Evolutionary conservation across 1,140 invertebrate genomes (phyloP).

Genomic region (Trissolcus basalis): DNA sequence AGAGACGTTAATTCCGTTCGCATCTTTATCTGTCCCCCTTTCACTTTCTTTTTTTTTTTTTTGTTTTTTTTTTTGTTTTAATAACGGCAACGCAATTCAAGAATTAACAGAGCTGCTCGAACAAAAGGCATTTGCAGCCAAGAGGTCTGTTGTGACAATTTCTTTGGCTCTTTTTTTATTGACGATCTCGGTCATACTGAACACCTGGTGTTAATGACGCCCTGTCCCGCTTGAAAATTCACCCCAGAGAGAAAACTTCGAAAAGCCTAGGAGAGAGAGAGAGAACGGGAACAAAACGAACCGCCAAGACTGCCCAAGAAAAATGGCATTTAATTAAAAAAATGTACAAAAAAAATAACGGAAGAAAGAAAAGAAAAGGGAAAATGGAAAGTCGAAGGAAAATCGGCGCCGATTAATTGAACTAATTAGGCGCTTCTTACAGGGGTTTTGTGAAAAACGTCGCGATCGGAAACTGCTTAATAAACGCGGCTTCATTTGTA

Average conservation of each 20-base stretch:
- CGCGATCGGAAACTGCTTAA: not conserved
- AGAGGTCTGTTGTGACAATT: constrained; percentile 37
- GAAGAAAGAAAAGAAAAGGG: not conserved
- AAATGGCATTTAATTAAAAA: not conserved
- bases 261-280: not conserved
- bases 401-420: too few relatives aligned
- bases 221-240: constrained; percentile 41
- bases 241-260: constrained; percentile 6
- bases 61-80: constrained; percentile 14
- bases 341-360: not conserved
- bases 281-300: constrained; percentile 9
- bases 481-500: constrained; percentile 7
- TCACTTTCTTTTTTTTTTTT: not conserved
- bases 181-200: constrained; percentile 42
- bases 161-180: constrained; percentile 31
- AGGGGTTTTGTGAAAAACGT: not conserved
- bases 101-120: constrained; percentile 34
- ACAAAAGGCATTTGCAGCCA: constrained; percentile 44
- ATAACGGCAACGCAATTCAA: constrained; percentile 38
- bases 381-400: too few relatives aligned
- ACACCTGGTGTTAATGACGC: constrained; percentile 54
- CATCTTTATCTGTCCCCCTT: not conserved
- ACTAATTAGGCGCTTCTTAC: too few relatives aligned
- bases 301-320: constrained; percentile 1
- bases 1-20: not conserved